Conservation (phyloP, 2,888 invertebrate species). For the Protodeltote pygarga region DNA sequence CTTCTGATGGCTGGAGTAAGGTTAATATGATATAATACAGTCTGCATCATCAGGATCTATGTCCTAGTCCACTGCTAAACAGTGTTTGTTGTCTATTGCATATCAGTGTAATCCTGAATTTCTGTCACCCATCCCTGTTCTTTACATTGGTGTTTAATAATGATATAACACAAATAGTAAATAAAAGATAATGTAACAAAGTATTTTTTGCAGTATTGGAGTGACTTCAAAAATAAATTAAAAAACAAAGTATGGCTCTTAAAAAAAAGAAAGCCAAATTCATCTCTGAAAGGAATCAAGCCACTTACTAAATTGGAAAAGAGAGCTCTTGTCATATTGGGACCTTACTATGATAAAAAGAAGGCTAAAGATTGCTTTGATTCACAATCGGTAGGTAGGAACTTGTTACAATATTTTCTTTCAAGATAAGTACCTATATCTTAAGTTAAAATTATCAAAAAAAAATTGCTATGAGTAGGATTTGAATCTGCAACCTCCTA, state of each 20-base stretch:
- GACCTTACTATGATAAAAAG: constrained; percentile 66
- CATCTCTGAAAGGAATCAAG: constrained; percentile 53
- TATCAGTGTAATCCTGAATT: too few species aligned
- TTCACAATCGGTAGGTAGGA: constrained; percentile 52
- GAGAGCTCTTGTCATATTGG: constrained; percentile 65
- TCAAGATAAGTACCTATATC: too few species aligned
- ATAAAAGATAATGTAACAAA: background rate
- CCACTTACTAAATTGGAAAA: constrained; percentile 70
- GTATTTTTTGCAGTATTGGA: constrained; percentile 69
- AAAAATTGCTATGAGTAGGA: too few species aligned
- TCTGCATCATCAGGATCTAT: background rate
- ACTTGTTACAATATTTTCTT: too few species aligned
- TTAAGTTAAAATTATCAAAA: too few species aligned
- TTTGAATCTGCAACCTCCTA: too few species aligned
- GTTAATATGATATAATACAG: constrained; percentile 47
- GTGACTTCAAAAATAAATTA: constrained; percentile 75
- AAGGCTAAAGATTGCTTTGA: constrained; percentile 47
- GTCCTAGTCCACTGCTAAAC: background rate
- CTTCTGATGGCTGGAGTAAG: constrained; percentile 74
- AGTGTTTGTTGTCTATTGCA: too few species aligned
- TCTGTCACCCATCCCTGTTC: too few species aligned
- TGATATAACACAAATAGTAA: too few species aligned
- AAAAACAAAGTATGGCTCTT: constrained; percentile 66
- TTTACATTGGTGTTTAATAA: too few species aligned
- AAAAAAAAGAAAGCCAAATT: constrained; percentile 55